These are phyloP conservation scores for Linepithema humile DNA, from an alignment of 1,140 invertebrate species.

Conservation along the genomic window DNA sequence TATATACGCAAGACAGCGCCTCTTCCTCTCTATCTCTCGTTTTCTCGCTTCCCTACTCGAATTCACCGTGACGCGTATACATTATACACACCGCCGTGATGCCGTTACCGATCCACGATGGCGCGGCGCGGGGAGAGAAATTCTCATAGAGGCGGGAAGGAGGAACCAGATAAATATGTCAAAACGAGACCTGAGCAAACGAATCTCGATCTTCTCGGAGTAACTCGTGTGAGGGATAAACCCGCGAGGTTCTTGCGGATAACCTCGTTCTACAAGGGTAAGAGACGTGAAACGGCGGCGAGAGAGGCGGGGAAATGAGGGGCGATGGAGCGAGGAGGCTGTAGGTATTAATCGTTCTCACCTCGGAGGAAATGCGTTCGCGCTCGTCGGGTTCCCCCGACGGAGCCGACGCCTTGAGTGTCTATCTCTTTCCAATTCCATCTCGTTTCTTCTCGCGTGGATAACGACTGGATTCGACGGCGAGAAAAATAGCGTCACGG, in stretches of 20 bases:
- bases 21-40: conserved; percentile 10
- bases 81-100: conserved; percentile 53
- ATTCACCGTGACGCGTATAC: conserved; percentile 23
- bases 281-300: conserved; percentile 27
- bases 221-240: conserved; percentile 73
- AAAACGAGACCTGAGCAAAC: conserved; percentile 55
- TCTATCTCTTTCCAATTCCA: conserved; percentile 17
- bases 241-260: conserved; percentile 71
- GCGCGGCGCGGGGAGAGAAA: conserved; percentile 63
- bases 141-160: conserved; percentile 67
- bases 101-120: conserved; percentile 59
- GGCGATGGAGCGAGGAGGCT: background rate
- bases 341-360: conserved; percentile 63
- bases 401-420: background rate
- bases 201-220: conserved; percentile 51
- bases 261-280: conserved; percentile 62
- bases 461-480: conserved; percentile 49
- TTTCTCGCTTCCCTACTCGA: background rate
- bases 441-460: conserved; percentile 9
- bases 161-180: conserved; percentile 72
- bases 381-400: conserved; percentile 33
- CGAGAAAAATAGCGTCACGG: conserved; percentile 60
- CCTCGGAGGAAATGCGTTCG: conserved; percentile 47
- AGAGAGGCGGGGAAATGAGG: background rate
- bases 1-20: conserved; percentile 68